Conservation (phyloP, 2,797 vertebrate genomes). For the Scolopax rusticola region DNA sequence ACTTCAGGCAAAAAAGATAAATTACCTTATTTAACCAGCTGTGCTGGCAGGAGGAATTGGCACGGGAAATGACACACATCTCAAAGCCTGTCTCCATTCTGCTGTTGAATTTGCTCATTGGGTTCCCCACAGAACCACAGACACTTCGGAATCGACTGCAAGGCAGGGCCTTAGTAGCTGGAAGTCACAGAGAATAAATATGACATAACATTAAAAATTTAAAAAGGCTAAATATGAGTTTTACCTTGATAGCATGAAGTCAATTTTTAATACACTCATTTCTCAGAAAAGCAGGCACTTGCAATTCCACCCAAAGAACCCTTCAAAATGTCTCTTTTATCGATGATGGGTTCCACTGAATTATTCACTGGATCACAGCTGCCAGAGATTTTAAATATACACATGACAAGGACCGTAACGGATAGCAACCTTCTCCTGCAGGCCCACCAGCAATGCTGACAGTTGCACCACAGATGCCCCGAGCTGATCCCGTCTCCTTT, state of each 20-base stretch:
- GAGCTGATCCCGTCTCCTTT: not conserved
- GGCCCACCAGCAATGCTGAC: not conserved
- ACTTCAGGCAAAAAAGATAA: conserved; percentile 3
- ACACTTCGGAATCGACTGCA: not conserved
- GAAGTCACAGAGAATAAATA: not conserved
- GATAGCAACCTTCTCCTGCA: conserved; percentile 1
- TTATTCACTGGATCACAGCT: conserved; percentile 57
- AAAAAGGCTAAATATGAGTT: conserved; percentile 9
- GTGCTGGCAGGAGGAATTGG: not conserved
- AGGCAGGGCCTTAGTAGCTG: not conserved
- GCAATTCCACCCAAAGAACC: conserved; percentile 21
- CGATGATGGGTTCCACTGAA: not conserved
- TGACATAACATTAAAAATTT: not conserved
- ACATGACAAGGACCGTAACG: not conserved
- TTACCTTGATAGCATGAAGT: not conserved
- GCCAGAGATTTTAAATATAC: conserved; percentile 4
- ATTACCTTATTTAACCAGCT: conserved; percentile 45
- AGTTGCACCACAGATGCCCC: not conserved
- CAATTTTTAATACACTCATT: conserved; percentile 1
- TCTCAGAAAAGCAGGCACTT: conserved; percentile 23
- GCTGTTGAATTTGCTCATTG: not conserved
- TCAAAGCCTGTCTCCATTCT: not conserved
- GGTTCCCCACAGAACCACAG: not conserved
- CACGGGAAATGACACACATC: not conserved
- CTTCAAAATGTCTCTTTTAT: conserved; percentile 49